phyloP scores from a whole-genome alignment of 1,140 invertebrate genomes.

The Elysia chlorotica region DNA sequence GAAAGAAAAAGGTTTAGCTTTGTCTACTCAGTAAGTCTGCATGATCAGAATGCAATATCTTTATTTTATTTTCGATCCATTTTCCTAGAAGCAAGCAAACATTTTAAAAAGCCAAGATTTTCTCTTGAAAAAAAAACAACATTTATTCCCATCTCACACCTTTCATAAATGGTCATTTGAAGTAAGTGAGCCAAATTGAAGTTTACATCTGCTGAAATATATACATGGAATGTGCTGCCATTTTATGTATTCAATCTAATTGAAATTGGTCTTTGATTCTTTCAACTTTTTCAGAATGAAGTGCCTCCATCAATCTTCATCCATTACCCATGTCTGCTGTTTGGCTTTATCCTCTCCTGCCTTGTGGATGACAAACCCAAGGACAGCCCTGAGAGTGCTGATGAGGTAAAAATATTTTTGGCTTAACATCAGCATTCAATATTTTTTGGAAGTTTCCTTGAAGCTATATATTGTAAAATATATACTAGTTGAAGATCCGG shows the following conservation, averaged over 20 bases:
- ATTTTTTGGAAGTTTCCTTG: too few species aligned
- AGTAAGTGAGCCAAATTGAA: not conserved
- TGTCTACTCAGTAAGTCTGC: too few species aligned
- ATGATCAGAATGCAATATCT: too few species aligned
- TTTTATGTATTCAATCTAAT: not conserved
- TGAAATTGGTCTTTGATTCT: not conserved
- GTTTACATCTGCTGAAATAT: not conserved
- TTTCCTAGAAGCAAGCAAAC: too few species aligned
- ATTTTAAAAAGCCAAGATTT: too few species aligned
- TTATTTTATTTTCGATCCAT: too few species aligned
- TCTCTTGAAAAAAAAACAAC: not conserved
- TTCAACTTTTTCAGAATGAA: constrained; percentile 3
- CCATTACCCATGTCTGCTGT: constrained; percentile 12
- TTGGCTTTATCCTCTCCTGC: constrained; percentile 10
- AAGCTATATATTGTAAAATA: too few species aligned
- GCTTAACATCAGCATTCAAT: too few species aligned
- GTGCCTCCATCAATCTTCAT: constrained; percentile 11
- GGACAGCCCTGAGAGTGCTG: too few species aligned
- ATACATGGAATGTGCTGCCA: not conserved
- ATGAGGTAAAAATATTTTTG: too few species aligned
- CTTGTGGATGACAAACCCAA: constrained; percentile 6
- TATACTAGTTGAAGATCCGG: too few species aligned
- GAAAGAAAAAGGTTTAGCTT: too few species aligned
- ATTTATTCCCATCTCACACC: not conserved
- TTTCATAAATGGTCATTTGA: not conserved